Evolutionary conservation across 2,888 invertebrate species (phyloP).

Genomic region (Tortrix viridana): DNA sequence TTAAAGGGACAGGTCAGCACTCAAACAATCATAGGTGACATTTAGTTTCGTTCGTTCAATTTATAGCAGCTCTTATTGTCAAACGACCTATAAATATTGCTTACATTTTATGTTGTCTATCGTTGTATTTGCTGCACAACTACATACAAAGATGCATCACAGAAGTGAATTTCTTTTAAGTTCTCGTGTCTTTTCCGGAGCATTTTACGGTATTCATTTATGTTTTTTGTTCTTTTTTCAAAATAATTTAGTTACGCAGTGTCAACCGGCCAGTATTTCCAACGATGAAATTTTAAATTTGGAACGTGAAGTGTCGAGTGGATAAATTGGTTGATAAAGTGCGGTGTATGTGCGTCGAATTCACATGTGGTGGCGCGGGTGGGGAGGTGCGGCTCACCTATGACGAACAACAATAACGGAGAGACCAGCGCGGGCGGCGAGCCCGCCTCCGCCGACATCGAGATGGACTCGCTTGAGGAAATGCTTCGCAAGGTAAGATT

Average conservation of each 20-base stretch:
- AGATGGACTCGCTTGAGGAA: constrained; percentile 88
- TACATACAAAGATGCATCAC: no score
- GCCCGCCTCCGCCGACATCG: constrained; percentile 86
- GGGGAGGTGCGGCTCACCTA: constrained; percentile 73
- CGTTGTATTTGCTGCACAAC: no score
- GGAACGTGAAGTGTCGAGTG: constrained; percentile 41
- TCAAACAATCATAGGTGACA: no score
- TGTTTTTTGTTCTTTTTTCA: neutral
- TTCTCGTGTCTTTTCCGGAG: no score
- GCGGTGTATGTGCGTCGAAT: constrained; percentile 40
- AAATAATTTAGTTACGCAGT: neutral
- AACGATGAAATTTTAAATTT: constrained; percentile 24
- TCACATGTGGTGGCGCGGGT: constrained; percentile 40
- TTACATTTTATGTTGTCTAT: no score
- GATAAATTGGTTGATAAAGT: constrained; percentile 44
- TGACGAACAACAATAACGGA: constrained; percentile 87
- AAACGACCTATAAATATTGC: no score
- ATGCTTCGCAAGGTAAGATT: constrained; percentile 89
- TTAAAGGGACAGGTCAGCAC: no score
- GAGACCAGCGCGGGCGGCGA: constrained; percentile 84
- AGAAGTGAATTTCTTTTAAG: no score
- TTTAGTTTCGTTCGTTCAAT: no score
- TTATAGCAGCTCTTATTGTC: no score
- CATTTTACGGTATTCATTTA: no score
- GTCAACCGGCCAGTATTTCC: constrained; percentile 17